Conservation (phyloP, 1,140 invertebrate species). For the Hydropsyche tenuis region DNA sequence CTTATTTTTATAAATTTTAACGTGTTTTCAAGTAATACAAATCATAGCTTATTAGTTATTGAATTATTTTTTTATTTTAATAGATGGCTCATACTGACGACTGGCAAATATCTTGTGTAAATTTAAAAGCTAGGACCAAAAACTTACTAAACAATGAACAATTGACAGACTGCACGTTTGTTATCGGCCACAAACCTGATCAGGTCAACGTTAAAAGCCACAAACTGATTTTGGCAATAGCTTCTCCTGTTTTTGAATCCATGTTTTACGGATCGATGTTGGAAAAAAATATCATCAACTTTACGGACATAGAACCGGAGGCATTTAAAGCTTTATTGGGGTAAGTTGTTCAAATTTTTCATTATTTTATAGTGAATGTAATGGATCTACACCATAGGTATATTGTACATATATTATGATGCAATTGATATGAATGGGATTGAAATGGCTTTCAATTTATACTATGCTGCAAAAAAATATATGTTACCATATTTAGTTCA, state of each 20-base stretch:
- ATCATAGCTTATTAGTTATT: no score
- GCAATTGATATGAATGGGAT: slow-evolving; percentile 78
- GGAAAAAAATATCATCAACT: slow-evolving; percentile 76
- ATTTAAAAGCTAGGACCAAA: slow-evolving; percentile 72
- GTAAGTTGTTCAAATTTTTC: slow-evolving; percentile 53
- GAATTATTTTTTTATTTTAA: no score
- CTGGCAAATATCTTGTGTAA: slow-evolving; percentile 76
- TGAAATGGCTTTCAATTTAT: slow-evolving; percentile 83
- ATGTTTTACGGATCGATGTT: slow-evolving; percentile 79
- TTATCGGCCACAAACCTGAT: slow-evolving; percentile 78
- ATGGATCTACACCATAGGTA: slow-evolving; percentile 59
- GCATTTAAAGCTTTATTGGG: slow-evolving; percentile 80
- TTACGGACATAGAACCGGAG: slow-evolving; percentile 83
- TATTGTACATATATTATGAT: slow-evolving; percentile 85
- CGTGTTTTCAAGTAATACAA: no score
- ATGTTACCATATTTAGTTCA: slow-evolving; percentile 82
- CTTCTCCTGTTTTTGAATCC: slow-evolving; percentile 81
- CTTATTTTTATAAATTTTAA: no score
- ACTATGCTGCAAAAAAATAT: slow-evolving; percentile 88
- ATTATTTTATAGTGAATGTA: neutral
- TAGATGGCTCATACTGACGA: slow-evolving; percentile 57
- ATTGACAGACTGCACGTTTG: slow-evolving; percentile 82
- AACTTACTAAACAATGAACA: slow-evolving; percentile 75
- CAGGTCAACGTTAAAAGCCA: slow-evolving; percentile 77
- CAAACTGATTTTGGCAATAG: slow-evolving; percentile 82